Evolutionary conservation across 2,113 vertebrate genomes (phyloP).

Genomic region (Oreochromis niloticus): DNA sequence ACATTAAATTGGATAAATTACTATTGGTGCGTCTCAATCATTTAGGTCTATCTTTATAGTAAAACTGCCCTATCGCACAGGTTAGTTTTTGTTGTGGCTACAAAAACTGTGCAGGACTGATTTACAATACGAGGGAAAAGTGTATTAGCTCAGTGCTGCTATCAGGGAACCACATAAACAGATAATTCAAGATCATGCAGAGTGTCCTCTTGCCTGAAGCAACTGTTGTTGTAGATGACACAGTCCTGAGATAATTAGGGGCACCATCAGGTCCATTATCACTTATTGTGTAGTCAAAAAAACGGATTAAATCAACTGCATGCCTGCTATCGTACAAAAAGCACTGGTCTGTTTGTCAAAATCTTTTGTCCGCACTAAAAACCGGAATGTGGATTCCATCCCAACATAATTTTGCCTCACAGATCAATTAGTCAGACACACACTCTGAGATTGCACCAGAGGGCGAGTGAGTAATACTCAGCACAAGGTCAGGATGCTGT

Average conservation of each 20-base stretch:
- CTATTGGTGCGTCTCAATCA: neutral
- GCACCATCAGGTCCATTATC: neutral
- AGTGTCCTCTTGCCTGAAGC: neutral
- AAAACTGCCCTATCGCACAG: fast-evolving
- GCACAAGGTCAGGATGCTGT: conserved; percentile 26
- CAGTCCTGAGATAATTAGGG: neutral
- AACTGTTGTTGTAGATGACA: neutral
- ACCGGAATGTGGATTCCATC: neutral
- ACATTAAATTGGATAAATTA: neutral
- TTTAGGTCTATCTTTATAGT: neutral
- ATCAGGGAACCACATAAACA: neutral
- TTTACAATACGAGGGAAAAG: neutral
- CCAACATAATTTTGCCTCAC: neutral
- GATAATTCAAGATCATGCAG: neutral
- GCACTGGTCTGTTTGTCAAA: neutral
- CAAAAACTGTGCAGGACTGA: neutral
- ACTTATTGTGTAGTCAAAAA: neutral
- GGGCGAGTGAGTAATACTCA: neutral
- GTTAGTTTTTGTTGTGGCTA: neutral
- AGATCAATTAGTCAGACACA: conserved; percentile 28
- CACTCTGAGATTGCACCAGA: neutral
- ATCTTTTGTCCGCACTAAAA: neutral
- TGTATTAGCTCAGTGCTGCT: neutral
- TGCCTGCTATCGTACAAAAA: neutral
- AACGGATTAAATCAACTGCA: neutral